A percentile compares a stretch with the other conserved stretches of the same genome.
Evolutionary conservation across 2,797 vertebrate species (phyloP).

Genomic region (Malurus leucopterus): DNA sequence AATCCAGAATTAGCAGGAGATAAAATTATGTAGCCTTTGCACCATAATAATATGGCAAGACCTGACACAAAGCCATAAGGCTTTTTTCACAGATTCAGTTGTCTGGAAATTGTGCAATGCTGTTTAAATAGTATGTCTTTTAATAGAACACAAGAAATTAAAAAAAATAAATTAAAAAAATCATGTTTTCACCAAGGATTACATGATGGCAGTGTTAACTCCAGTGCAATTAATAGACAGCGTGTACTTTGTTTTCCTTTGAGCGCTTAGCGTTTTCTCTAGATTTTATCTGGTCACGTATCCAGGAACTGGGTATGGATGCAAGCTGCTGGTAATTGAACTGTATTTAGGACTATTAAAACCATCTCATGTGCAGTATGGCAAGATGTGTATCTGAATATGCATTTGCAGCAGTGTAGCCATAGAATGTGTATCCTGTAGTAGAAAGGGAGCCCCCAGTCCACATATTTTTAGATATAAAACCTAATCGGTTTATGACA

Average conservation of each 20-base stretch:
- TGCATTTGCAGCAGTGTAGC: neutral
- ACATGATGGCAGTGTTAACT: conserved; percentile 12
- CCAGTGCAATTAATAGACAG: conserved; percentile 29
- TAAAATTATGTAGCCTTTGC: conserved; percentile 64
- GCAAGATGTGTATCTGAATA: neutral
- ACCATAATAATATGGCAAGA: conserved; percentile 63
- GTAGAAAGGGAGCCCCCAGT: neutral
- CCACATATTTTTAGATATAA: neutral
- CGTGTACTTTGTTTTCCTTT: neutral
- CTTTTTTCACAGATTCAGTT: conserved; percentile 60
- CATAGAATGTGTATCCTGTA: rapidly evolving
- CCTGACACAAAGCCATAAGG: conserved; percentile 64
- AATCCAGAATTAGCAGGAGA: conserved; percentile 51
- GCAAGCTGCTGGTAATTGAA: neutral
- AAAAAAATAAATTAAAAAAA: neutral
- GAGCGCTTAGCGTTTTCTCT: conserved; percentile 7
- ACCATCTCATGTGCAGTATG: neutral
- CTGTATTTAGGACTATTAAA: neutral
- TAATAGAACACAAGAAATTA: conserved; percentile 19
- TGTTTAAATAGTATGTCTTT: conserved; percentile 35
- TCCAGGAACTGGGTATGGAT: neutral
- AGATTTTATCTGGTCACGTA: conserved; percentile 4
- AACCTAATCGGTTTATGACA: neutral
- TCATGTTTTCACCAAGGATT: conserved; percentile 38
- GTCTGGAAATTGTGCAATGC: conserved; percentile 54